phyloP scores from a whole-genome alignment of 2,113 vertebrate genomes.

The Platichthys flesus region DNA sequence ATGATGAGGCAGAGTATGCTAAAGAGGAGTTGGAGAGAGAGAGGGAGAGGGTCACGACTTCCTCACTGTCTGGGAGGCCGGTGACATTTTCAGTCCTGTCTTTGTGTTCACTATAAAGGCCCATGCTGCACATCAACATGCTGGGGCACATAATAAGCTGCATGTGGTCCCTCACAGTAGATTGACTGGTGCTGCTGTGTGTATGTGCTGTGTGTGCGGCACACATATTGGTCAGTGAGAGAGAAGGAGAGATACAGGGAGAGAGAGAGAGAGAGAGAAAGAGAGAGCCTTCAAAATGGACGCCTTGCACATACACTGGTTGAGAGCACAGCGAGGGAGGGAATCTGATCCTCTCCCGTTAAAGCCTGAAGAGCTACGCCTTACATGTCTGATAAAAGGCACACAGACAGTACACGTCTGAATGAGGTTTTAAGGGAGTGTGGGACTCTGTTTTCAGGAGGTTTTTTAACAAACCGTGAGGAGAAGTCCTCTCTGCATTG shows the following conservation, averaged over 20 bases:
- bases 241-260: constrained; percentile 5
- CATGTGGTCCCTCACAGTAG: constrained; percentile 62
- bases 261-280: constrained; percentile 18
- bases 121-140: constrained; percentile 63
- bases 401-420: constrained; percentile 20
- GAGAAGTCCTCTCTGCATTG: constrained; percentile 93
- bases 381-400: constrained; percentile 45
- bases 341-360: constrained; percentile 64
- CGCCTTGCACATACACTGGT: constrained; percentile 64
- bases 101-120: constrained; percentile 62
- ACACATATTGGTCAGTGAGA: constrained; percentile 50
- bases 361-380: constrained; percentile 45
- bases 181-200: constrained; percentile 54
- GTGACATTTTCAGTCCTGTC: constrained; percentile 59
- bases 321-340: constrained; percentile 58
- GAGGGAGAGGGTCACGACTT: background rate
- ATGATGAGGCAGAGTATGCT: background rate
- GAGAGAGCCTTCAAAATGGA: constrained; percentile 79
- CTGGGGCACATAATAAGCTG: constrained; percentile 64
- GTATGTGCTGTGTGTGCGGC: constrained; percentile 58
- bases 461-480: constrained; percentile 55
- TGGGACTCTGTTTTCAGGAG: constrained; percentile 48
- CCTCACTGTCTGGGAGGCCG: constrained; percentile 52
- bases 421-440: constrained; percentile 25
- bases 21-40: background rate